These are phyloP conservation scores for Ginglymostoma cirratum DNA, from an alignment of 2,113 vertebrate genomes.

Conservation along the genomic window DNA sequence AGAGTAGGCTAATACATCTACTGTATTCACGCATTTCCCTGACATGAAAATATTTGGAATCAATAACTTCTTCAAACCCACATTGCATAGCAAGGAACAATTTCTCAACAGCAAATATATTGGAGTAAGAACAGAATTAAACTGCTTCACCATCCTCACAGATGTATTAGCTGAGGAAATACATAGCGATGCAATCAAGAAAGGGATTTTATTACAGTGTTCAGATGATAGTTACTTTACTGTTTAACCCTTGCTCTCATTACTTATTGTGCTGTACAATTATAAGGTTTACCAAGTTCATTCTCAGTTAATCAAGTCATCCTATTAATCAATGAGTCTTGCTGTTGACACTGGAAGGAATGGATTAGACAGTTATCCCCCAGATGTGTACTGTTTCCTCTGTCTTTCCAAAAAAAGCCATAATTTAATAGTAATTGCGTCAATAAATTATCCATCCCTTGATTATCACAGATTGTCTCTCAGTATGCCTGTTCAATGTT, in stretches of 20 bases:
- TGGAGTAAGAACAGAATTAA: not conserved
- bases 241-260: not conserved
- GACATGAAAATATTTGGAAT: not conserved
- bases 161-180: not conserved
- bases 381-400: not conserved
- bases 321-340: not conserved
- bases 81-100: not conserved
- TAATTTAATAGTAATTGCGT: not conserved
- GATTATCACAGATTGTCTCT: not conserved
- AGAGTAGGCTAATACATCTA: no score
- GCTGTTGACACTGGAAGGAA: not conserved
- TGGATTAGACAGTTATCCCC: not conserved
- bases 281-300: not conserved
- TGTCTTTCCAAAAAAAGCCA: not conserved
- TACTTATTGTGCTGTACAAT: not conserved
- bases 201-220: not conserved
- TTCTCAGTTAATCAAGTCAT: not conserved
- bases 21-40: not conserved
- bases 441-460: not conserved
- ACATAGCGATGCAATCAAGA: not conserved
- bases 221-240: not conserved
- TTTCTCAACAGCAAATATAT: not conserved
- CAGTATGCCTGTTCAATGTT: not conserved
- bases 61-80: not conserved
- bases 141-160: not conserved